These are phyloP conservation scores for Amphipoea oculea DNA, from an alignment of 2,888 invertebrate species.

Conservation along the genomic window DNA sequence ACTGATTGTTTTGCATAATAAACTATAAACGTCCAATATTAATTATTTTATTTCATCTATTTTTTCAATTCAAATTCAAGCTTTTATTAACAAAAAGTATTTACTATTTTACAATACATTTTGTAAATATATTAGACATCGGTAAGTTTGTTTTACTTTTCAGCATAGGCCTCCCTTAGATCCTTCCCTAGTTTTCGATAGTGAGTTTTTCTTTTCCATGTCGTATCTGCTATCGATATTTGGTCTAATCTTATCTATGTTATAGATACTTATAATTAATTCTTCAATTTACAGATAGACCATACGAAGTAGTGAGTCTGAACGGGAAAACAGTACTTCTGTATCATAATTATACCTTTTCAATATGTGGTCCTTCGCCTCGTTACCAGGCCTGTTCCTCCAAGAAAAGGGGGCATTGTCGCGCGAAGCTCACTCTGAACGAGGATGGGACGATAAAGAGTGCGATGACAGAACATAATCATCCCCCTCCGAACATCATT, in stretches of 20 bases:
- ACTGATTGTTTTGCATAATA: neutral
- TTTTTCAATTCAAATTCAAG: too few species aligned
- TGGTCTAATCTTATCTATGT: neutral
- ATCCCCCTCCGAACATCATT: neutral
- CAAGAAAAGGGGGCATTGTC: conserved; percentile 57
- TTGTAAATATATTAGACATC: neutral
- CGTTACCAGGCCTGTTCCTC: conserved; percentile 64
- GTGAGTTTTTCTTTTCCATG: neutral
- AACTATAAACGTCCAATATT: neutral
- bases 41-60: neutral
- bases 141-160: neutral
- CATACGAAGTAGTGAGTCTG: conserved; percentile 36
- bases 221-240: neutral
- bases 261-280: neutral
- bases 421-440: conserved; percentile 66
- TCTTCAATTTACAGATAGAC: conserved; percentile 36
- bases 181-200: neutral
- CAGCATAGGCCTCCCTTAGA: neutral
- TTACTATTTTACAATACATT: neutral
- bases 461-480: conserved; percentile 18
- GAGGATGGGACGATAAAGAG: conserved; percentile 53
- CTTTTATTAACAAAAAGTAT: neutral
- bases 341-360: conserved; percentile 60
- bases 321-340: conserved; percentile 50
- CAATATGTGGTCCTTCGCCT: conserved; percentile 49